Evolutionary conservation across 2,888 invertebrate species (phyloP), one percentile per base, ranked within the genome.

Genomic region (Philonicus albiceps): DNA sequence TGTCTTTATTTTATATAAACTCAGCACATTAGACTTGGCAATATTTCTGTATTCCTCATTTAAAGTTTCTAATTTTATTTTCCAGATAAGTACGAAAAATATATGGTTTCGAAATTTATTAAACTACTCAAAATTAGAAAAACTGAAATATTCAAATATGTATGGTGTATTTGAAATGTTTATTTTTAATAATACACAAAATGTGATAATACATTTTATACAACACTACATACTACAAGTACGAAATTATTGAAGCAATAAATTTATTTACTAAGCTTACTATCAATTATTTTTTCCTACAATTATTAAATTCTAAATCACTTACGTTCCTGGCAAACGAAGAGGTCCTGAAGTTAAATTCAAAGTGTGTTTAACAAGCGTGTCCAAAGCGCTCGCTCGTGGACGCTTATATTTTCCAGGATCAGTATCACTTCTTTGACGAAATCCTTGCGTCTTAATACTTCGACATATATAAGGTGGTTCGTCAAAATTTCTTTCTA

Each of bases 381-480:
- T 30, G 8, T 75, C 49, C 76, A 86, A 22, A 13, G 76, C 86
- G 19, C 86, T 22, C 3, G 76, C 19, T 40, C 75, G 31, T 5
- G 75, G 76, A 76, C 55, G 55, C 22, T 64, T 78, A 78, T n/a
- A 55, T 40, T 64, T 78, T n/a, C 76, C 76, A 53, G 86, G 86
- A 78, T 86, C 86, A n/a, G 86, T 86, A 37, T 86, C 37, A 76
- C 76, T 55, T 64, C 86, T 43, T 27, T 53, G 76, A 37, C 86
- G 86, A 86, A 76, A 86, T 27, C 37, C 55, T 75, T 53, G 40
- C 1, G 8, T 55, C 55, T 84, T 84, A 43, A 84, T 84, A 30
- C 84, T 84, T 11, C 64, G 22, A 30, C 86, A 86, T 64, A 86
- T 49, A 78, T 76, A 76, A n/a, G 86, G 76, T n/a, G 86, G 76